phyloP scores from a whole-genome alignment of 2,888 invertebrate species.

The Lasioglossum leucozonium region DNA sequence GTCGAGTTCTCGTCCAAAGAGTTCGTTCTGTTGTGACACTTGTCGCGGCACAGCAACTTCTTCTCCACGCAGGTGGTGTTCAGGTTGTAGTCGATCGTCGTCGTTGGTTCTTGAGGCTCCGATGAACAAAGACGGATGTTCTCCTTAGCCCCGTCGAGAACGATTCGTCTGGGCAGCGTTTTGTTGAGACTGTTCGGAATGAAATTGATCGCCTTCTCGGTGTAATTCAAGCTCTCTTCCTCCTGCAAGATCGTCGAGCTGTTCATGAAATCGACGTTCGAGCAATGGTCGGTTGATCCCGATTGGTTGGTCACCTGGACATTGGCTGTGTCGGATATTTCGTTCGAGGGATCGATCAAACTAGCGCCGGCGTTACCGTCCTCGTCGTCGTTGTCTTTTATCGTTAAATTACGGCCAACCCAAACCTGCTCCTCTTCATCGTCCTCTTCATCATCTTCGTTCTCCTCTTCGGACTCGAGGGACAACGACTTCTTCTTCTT shows the following conservation, averaged over 20 bases:
- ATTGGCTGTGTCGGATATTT: conserved; percentile 61
- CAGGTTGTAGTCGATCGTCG: conserved; percentile 74
- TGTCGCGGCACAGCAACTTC: conserved; percentile 68
- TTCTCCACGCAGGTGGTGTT: conserved; percentile 70
- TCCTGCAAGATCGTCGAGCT: conserved; percentile 30
- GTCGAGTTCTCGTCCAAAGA: conserved; percentile 76
- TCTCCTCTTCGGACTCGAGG: conserved; percentile 61
- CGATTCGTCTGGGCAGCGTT: conserved; percentile 66
- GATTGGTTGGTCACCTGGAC: conserved; percentile 47
- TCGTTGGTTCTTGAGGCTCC: conserved; percentile 45
- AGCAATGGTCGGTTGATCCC: conserved; percentile 41
- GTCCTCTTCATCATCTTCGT: conserved; percentile 61
- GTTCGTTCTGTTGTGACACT: conserved; percentile 74
- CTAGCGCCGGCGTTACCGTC: conserved; percentile 58
- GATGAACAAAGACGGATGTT: conserved; percentile 68
- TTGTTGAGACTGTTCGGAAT: conserved; percentile 74
- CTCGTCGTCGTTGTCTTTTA: conserved; percentile 65
- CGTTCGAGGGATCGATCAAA: conserved; percentile 56
- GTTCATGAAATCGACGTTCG: conserved; percentile 44
- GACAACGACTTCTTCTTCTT: conserved; percentile 51
- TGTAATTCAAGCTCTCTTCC: conserved; percentile 23
- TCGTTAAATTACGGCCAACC: conserved; percentile 48
- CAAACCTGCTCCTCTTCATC: conserved; percentile 64
- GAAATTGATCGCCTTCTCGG: conserved; percentile 72
- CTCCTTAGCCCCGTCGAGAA: conserved; percentile 62